Evolutionary conservation across 2,113 vertebrate species (phyloP), one percentile per base, ranked within the genome.

Genomic region (Carollia perspicillata): DNA sequence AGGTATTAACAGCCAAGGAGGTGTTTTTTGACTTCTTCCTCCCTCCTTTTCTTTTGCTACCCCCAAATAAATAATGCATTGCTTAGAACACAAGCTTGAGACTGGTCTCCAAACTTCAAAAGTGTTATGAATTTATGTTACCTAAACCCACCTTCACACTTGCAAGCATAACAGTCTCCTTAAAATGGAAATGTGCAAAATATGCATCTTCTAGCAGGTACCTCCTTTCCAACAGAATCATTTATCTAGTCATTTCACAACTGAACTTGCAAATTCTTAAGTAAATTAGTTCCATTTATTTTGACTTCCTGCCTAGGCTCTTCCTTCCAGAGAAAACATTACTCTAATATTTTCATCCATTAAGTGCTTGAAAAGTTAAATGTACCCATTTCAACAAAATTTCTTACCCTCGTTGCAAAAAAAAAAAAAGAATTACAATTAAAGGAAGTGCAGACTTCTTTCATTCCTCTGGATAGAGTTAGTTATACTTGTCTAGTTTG

Each of bases 291-390:
- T 91, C 68, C 88, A 90, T 97, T 97, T 97, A 96, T 93, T 95
- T 97, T 98, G 95, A 97, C 68, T 94, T 97, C 94, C 78, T 91
- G 93, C 93, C 96, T 93, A 88, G 93, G 30, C 40, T 81, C 77
- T 96, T 92, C 68, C 37, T 96, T 96, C 95, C 93, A 97, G 95
- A 96, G 74, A 97, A 98, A 98, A 96, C 28, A 96, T 93, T 89
- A 93, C 75, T 89, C 84, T 92, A 96, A 90, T 74, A 89, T 93
- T 86, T 97, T 97, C 75, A 97, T 37, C 65, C 74, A 93, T 97
- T 98, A 97, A 98, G 92, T 86, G 91, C 84, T 96, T 95, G 95
- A 94, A 96, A 97, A 92, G 85, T 91, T 94, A 94, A 97, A 97
- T 89, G 71, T 51, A 44, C 74, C 35, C 0, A 78, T 95, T 94